Evolutionary conservation across 92 coral and sea anemone species (phyloP).

Genomic region (Siderastrea radians): DNA sequence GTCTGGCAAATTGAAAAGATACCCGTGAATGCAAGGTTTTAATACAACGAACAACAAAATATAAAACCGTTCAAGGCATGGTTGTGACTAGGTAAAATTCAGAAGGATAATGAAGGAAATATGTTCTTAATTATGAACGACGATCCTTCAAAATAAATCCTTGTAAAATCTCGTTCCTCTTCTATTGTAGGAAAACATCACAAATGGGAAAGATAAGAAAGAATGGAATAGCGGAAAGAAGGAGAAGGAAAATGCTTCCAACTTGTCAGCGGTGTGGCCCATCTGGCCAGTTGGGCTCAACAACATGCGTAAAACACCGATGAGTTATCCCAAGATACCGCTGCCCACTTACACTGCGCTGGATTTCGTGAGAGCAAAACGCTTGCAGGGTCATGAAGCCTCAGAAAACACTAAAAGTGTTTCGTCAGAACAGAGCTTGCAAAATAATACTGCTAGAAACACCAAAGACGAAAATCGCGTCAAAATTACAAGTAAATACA

Average conservation of each 20-base stretch:
- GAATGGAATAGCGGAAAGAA: neutral
- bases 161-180: neutral
- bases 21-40: no score
- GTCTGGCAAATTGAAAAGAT: no score
- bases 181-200: neutral
- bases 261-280: constrained; percentile 57
- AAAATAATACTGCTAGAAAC: neutral
- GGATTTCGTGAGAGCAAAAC: constrained; percentile 20
- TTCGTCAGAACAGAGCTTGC: neutral
- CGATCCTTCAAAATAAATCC: neutral
- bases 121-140: no score
- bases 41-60: no score
- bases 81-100: no score
- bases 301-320: constrained; percentile 39
- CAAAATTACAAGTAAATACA: constrained; percentile 19
- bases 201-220: neutral
- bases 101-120: no score
- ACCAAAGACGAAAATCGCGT: neutral
- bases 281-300: constrained; percentile 57
- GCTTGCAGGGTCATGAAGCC: neutral
- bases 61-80: no score
- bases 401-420: neutral
- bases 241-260: neutral
- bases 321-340: constrained; percentile 43
- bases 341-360: constrained; percentile 31